Evolutionary conservation across 2,113 vertebrate species (phyloP).

Genomic region (Gavialis gangeticus): DNA sequence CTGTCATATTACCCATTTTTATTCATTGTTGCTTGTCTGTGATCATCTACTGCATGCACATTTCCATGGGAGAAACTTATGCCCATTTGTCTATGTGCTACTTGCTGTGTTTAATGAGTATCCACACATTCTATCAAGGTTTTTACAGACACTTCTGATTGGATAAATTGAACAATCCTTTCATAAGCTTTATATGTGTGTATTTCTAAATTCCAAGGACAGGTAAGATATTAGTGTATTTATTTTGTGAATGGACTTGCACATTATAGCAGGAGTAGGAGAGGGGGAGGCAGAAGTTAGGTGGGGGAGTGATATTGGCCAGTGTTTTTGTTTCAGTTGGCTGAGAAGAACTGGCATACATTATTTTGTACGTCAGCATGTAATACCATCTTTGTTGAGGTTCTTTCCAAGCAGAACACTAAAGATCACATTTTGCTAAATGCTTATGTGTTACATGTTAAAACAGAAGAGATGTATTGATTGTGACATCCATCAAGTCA

Average conservation of each 20-base stretch:
- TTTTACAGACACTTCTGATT: conserved; percentile 20
- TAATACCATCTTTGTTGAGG: not conserved
- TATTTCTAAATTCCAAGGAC: conserved; percentile 19
- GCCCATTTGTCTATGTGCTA: conserved; percentile 55
- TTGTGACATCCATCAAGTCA: conserved; percentile 7
- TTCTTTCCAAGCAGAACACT: not conserved
- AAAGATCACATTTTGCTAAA: conserved; percentile 33
- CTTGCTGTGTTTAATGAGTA: conserved; percentile 53
- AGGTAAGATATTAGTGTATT: not conserved
- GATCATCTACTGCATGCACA: conserved; percentile 51
- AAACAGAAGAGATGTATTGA: not conserved
- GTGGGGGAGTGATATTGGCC: not conserved
- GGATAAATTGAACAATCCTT: not conserved
- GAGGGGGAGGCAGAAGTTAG: no score
- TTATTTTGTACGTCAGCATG: not conserved
- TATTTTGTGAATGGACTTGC: conserved; percentile 13
- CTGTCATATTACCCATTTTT: conserved; percentile 70
- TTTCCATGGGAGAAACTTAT: conserved; percentile 51
- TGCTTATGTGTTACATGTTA: not conserved
- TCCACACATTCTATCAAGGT: conserved; percentile 28
- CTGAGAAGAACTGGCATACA: conserved; percentile 17
- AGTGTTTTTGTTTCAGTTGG: not conserved
- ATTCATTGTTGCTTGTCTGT: conserved; percentile 65
- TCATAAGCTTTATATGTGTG: not conserved
- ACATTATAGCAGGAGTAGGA: not conserved